Evolutionary conservation across 2,797 vertebrate genomes (phyloP).

Genomic region (Thamnophis elegans): DNA sequence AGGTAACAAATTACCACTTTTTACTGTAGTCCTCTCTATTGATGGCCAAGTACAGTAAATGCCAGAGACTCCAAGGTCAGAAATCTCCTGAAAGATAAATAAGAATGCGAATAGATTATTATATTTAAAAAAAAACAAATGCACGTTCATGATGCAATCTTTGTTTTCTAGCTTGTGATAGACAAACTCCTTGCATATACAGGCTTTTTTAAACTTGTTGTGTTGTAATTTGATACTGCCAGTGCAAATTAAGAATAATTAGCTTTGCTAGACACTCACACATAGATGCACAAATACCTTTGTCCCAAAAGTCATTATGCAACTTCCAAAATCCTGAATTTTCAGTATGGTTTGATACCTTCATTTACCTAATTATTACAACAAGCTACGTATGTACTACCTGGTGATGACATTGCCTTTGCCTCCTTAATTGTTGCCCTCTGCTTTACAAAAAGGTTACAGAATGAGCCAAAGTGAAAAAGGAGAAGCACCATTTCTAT

Average conservation of each 20-base stretch:
- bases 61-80: not conserved
- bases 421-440: not conserved
- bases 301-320: conserved; percentile 57
- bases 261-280: conserved; percentile 60
- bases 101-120: conserved; percentile 19
- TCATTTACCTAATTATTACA: conserved; percentile 49
- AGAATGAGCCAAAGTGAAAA: not conserved
- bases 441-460: not conserved
- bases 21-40: not conserved
- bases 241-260: conserved; percentile 70
- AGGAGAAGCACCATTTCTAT: not conserved
- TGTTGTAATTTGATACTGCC: conserved; percentile 54
- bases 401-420: conserved; percentile 12
- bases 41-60: not conserved
- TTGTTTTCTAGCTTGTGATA: conserved; percentile 72
- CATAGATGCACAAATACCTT: conserved; percentile 38
- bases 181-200: conserved; percentile 70
- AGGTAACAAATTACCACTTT: not conserved
- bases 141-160: conserved; percentile 59
- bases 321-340: conserved; percentile 37
- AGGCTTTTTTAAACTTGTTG: conserved; percentile 58
- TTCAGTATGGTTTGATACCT: conserved; percentile 49
- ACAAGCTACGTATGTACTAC: not conserved
- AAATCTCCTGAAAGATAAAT: not conserved
- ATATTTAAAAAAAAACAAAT: conserved; percentile 56